A percentile compares a stretch with the other conserved stretches of the same genome.
These are phyloP conservation scores for Zenarchopterus dispar DNA, from an alignment of 2,797 vertebrate genomes.

Conservation along the genomic window DNA sequence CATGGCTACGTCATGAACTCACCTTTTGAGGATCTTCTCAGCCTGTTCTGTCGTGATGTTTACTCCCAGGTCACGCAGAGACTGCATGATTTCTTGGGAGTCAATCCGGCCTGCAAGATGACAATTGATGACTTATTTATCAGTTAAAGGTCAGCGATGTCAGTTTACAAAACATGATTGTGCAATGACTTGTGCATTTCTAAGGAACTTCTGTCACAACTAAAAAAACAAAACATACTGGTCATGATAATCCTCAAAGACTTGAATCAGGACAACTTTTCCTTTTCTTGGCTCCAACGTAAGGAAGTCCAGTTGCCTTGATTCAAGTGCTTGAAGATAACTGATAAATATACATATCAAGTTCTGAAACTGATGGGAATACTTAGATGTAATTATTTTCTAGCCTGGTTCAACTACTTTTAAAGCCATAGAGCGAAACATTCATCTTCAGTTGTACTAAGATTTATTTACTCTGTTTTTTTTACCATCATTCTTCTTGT, in stretches of 20 bases:
- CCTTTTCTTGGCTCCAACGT: too few species aligned
- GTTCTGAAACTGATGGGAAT: too few species aligned
- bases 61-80: conserved; percentile 93
- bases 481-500: conserved; percentile 93
- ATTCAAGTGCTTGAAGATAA: too few species aligned
- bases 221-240: too few species aligned
- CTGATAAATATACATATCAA: too few species aligned
- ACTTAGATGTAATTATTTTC: too few species aligned
- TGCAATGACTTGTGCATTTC: too few species aligned
- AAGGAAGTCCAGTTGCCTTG: too few species aligned
- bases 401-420: neutral
- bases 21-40: conserved; percentile 95
- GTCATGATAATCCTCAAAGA: too few species aligned
- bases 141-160: neutral
- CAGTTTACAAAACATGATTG: neutral
- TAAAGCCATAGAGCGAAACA: neutral
- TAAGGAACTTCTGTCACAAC: too few species aligned
- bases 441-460: too few species aligned
- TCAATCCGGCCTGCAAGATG: conserved; percentile 88
- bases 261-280: too few species aligned
- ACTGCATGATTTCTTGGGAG: conserved; percentile 96
- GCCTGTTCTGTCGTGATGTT: conserved; percentile 96
- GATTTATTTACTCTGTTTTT: neutral
- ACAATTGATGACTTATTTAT: neutral
- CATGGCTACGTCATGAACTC: conserved; percentile 21